Evolutionary conservation across 64 coral and sea anemone species (phyloP).

Genomic region (Stylophora pistillata): DNA sequence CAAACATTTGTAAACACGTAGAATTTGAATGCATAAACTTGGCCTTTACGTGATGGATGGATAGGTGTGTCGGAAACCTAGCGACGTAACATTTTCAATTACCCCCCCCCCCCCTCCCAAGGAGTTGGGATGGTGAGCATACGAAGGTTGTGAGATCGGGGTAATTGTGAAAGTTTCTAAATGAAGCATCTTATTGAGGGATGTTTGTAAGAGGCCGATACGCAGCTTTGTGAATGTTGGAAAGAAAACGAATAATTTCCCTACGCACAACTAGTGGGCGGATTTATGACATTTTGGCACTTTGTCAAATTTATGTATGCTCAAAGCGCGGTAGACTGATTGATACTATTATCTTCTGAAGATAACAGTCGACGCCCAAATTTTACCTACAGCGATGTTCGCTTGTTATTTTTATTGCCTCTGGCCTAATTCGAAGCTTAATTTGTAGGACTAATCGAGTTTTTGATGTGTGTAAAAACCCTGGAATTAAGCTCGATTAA

Average conservation of each 20-base stretch:
- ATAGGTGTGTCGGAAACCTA: neutral
- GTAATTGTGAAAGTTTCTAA: too few species aligned
- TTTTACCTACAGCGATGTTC: neutral
- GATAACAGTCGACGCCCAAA: neutral
- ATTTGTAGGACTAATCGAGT: neutral
- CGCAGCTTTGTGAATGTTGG: too few species aligned
- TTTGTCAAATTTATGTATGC: neutral
- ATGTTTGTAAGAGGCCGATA: too few species aligned
- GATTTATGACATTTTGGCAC: neutral
- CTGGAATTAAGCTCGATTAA: neutral
- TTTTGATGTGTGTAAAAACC: neutral
- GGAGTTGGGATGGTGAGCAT: too few species aligned
- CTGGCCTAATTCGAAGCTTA: too few species aligned
- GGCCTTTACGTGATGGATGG: neutral
- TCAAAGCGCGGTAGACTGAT: neutral
- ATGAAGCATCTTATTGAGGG: too few species aligned
- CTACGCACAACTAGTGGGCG: too few species aligned
- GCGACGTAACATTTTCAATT: neutral
- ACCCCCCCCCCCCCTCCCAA: neutral
- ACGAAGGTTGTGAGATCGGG: too few species aligned
- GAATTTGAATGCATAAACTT: neutral
- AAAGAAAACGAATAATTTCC: too few species aligned
- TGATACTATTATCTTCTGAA: neutral
- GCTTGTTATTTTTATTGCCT: constrained; percentile 2
- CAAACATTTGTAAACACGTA: neutral